A percentile compares a stretch with the other conserved stretches of the same genome.
These are phyloP conservation scores for Dasyurus viverrinus DNA, from an alignment of 2,113 vertebrate species.

Conservation along the genomic window DNA sequence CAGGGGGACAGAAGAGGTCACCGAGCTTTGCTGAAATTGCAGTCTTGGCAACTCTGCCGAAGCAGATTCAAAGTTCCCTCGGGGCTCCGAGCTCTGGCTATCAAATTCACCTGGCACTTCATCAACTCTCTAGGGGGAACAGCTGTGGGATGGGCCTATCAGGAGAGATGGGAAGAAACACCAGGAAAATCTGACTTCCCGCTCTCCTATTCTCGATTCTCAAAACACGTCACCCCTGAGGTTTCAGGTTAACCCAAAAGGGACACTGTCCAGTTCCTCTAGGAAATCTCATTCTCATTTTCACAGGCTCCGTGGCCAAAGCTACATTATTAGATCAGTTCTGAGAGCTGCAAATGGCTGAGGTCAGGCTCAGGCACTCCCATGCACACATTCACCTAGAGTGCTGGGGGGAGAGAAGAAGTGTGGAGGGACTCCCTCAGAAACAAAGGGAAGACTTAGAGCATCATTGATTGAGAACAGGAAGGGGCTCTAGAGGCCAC, in stretches of 20 bases:
- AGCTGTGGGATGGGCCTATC: background rate
- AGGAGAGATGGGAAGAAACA: background rate
- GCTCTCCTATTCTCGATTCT: background rate
- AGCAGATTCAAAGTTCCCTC: background rate
- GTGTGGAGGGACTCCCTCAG: background rate
- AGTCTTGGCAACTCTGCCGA: background rate
- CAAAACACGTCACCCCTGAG: background rate
- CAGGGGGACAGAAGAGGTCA: background rate
- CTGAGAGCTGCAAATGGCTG: background rate
- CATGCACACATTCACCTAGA: background rate
- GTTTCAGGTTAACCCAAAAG: background rate
- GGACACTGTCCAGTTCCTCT: background rate
- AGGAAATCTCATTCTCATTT: constrained; percentile 19
- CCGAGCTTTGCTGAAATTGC: background rate
- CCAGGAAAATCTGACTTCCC: background rate
- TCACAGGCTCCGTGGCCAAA: background rate
- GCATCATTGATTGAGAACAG: background rate
- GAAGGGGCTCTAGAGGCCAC: background rate
- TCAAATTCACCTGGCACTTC: background rate
- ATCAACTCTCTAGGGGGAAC: background rate
- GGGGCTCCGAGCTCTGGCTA: background rate
- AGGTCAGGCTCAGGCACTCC: background rate
- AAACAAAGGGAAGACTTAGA: background rate
- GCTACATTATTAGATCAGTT: background rate
- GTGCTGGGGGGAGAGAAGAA: background rate